Evolutionary conservation across 2,113 vertebrate genomes (phyloP).

Genomic region (Echinops telfairi): DNA sequence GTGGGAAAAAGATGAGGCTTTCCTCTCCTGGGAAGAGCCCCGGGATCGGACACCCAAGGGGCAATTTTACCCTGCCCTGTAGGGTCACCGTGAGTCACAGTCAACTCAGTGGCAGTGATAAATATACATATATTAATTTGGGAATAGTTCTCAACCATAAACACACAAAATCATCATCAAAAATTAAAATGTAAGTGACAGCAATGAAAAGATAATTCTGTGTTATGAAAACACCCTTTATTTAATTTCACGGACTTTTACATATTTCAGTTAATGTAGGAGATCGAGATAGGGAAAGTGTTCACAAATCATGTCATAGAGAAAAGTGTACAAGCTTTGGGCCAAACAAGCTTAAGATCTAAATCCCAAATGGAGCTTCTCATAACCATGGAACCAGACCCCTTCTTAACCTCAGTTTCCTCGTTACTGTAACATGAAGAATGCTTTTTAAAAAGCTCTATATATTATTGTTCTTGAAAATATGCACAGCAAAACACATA

Average conservation of each 20-base stretch:
- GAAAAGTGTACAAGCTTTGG: background rate
- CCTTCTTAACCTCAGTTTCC: slow-evolving; percentile 31
- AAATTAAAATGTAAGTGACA: background rate
- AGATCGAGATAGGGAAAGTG: background rate
- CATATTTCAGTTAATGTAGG: background rate
- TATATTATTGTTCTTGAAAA: background rate
- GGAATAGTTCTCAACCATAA: slow-evolving; percentile 19
- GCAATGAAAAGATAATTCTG: slow-evolving; percentile 18
- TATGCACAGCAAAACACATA: background rate
- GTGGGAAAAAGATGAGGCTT: too few relatives aligned
- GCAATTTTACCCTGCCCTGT: too few relatives aligned
- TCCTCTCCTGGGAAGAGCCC: too few relatives aligned
- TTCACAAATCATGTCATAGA: background rate
- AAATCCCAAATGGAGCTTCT: slow-evolving; percentile 6
- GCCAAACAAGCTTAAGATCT: background rate
- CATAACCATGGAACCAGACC: background rate
- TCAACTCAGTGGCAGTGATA: background rate
- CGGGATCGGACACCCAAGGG: too few relatives aligned
- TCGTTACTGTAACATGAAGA: background rate
- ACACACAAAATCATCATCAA: background rate
- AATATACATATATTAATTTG: background rate
- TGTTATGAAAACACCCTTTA: slow-evolving; percentile 33
- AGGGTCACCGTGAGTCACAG: too few relatives aligned
- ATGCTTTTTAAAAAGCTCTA: slow-evolving; percentile 17
- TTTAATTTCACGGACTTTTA: slow-evolving; percentile 36